A percentile compares a stretch with the other conserved stretches of the same genome.
These are phyloP conservation scores for Artemisiospiza belli DNA, from an alignment of 2,113 vertebrate genomes.

Conservation along the genomic window DNA sequence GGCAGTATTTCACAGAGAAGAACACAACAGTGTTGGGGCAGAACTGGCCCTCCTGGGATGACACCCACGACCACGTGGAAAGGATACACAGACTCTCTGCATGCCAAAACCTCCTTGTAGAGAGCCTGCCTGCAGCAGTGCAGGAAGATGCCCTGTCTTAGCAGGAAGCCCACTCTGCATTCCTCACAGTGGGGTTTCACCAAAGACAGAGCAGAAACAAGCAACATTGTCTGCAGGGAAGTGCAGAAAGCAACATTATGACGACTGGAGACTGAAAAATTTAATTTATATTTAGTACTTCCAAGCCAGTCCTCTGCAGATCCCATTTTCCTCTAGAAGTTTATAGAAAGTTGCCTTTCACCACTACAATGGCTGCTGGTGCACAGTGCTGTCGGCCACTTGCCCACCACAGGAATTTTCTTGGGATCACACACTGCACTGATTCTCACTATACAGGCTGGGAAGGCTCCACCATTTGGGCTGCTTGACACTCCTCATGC, in stretches of 20 bases:
- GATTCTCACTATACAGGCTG: not conserved
- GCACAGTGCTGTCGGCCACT: not conserved
- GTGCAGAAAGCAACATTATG: not conserved
- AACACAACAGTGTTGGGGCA: not conserved
- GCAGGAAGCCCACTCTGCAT: not conserved
- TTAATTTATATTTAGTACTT: not conserved
- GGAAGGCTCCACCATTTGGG: not conserved
- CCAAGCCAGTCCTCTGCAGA: not conserved
- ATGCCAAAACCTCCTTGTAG: not conserved
- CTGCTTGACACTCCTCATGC: not conserved
- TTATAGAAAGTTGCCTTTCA: not conserved
- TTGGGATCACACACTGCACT: not conserved
- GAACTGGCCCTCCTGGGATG: slow-evolving; percentile 9
- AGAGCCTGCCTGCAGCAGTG: not conserved
- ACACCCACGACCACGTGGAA: not conserved
- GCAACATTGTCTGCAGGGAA: not conserved
- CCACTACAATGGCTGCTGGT: not conserved
- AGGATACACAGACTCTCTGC: not conserved
- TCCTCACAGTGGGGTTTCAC: not conserved
- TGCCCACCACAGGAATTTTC: fast-evolving
- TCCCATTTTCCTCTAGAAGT: not conserved
- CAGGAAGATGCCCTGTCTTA: not conserved
- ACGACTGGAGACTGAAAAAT: not conserved
- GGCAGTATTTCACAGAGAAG: slow-evolving; percentile 10
- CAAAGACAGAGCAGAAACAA: not conserved